Base-by-base conservation (phyloP, 2,797 vertebrate genomes). In the Pogoniulus pusillus region DNA sequence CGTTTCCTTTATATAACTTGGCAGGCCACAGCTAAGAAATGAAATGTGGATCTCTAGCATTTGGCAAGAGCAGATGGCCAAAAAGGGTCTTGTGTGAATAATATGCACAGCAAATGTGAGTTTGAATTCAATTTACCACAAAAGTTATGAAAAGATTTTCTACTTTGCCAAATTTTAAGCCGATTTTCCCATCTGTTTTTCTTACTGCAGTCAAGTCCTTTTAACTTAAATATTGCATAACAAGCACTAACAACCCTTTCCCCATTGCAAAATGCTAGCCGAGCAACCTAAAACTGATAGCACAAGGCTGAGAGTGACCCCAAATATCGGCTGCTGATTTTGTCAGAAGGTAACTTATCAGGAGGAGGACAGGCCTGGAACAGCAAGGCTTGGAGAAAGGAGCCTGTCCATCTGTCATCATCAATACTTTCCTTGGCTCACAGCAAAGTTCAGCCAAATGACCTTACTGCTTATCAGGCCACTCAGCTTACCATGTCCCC, bases 1-100 rank as follows among this genome's bases (percentile, higher is more conserved):
- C 73, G 66, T 92, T 87, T 94, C 73, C 59, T 94, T 94, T 93
- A 93, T 83, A 87, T 91, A 91, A 94, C 80, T 95, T 94, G 93
- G 93, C 93, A 90, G 34, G 43, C n/a, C 37, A 89, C 37, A 7
- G 16, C 58, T 89, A 62, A 89, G 90, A 95, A 93, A 69, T 53
- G 34, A 93, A 91, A 93, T 57, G 55, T 78, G 45, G 89, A 80
- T 94, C 72, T 82, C 73, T 82, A 73, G 51, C 49, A 80, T 39
- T 83, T 90, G 55, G 68, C 72, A 95, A 84, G 10, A 74, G 70
- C 34, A 82, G 41, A 89, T 78, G 68, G 59, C 20, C 62, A 94
- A 63, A 78, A 93, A 87, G 24, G 27, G 34, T 47, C 91, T 43
- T 64, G 12, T 57, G 66, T 70, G 87, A 92, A 81, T 84, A 85